Base-by-base conservation (phyloP, 2,113 vertebrate genomes). In the Stictonetta naevosa region DNA sequence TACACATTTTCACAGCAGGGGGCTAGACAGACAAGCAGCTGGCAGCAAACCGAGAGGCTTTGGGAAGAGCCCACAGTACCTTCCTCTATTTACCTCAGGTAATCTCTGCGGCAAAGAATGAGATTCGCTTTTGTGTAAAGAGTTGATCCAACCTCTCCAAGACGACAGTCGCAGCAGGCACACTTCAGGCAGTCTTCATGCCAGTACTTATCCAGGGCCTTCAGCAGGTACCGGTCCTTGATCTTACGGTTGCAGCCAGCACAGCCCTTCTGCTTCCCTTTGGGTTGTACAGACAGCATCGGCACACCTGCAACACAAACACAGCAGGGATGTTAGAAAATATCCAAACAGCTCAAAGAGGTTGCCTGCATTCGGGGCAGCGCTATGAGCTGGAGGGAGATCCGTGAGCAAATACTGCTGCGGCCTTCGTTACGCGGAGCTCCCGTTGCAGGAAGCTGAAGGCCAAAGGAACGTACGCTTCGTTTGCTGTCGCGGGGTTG, bases 71-170 rank as follows among this genome's bases (percentile, higher is more conserved):
- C 75, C 25, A 3, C 25, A 3, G 31, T 25, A 62, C 1, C 0
- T 23, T 62, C 58, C 50, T 83, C n/a, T 83, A 90, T 98, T 98
- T 98, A 99, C 99, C 99, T 99, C 98, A 99, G 98, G 98, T 99
- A 99, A 98, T 99, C 99, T 71, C 99, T 98, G 96, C 99, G 99
- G 98, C 99, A 99, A 93, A 99, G 99, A 98, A 99, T 99, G 98
- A 99, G 99, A 98, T 99, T 99, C 97, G 99, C 99, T 99, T 99
- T 99, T 95, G 99, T 99, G 97, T 99, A 99, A 97, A 99, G 99
- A 96, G 99, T 99, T 97, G 99, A 99, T 98, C 99, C 99, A 97
- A 99, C 99, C 98, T 99, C 99, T 94, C 99, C 99, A 96, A 99
- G 98, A 96, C 99, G 99, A 97, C 99, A 99, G 98, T 99, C 99